Base-by-base conservation (phyloP, 2,888 invertebrate genomes). In the Xestobium rufovillosum region DNA sequence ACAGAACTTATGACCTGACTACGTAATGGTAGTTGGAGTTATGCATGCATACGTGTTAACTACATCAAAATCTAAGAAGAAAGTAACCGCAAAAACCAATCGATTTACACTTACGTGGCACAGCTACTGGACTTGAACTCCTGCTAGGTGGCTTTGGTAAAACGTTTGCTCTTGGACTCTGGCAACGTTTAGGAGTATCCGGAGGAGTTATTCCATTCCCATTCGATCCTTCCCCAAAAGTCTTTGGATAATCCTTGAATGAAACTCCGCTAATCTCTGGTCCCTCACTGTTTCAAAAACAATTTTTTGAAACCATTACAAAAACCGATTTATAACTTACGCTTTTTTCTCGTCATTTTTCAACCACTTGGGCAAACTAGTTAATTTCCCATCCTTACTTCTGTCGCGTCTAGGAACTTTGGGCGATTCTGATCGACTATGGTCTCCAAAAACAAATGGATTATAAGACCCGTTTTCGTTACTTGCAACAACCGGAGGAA, bases 121-220 rank as follows among this genome's bases (percentile, higher is more conserved):
- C 73, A 14, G 73, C 68, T 26, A 76, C 71, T 13, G 76, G 77
- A 57, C 74, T 79, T 36, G 75, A 75, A 48, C 71, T 73, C 34
- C 73, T 63, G 53, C 72, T 74, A 39, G 65, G 57, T 42, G 66
- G 60, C 55, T 69, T 68, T 15, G 71, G 67, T 14, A 71, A 71
- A n/a, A 56, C 45, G 40, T 63, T 62, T 39, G 62, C 63, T 48
- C 68, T 66, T 3, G 73, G 72, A 42, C 72, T 72, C 17, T 68
- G 70, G 39, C 68, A 69, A 47, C 71, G 53, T 33, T 72, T 70
- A 3, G 80, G 79, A 1, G 81, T 80, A 30, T 77, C 76, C 3
- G 80, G 79, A 3, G 81, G 81, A 1, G 82, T 83, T 1, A 75
- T 73, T 17, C 80, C 80, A 60, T 85, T 86, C 2, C 84, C 86